phyloP scores from a whole-genome alignment of 2,888 invertebrate species.

The Orthosia gothica region DNA sequence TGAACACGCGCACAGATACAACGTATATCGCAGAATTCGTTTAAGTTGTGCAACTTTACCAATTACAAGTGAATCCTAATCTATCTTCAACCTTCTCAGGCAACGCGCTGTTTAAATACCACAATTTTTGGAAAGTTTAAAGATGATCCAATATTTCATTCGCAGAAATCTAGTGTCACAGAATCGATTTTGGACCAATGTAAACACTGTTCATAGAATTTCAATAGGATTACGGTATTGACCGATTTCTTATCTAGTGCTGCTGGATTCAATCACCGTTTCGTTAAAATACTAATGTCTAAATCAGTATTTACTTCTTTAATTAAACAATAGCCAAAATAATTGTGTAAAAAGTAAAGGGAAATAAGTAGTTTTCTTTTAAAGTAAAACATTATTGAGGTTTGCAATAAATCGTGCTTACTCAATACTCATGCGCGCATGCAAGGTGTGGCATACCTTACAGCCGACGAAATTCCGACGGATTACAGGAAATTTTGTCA shows the following conservation, averaged over 20 bases:
- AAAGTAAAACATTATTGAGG: conserved; percentile 1
- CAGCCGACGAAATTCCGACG: conserved; percentile 27
- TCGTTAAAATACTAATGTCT: background rate
- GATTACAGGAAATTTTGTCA: conserved; percentile 37
- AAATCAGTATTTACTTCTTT: background rate
- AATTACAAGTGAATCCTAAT: conserved; percentile 29
- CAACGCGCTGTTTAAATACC: background rate
- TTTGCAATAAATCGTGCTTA: conserved; percentile 33
- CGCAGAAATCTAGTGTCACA: background rate
- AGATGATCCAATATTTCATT: background rate
- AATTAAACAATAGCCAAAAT: background rate
- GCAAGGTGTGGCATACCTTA: conserved; percentile 39
- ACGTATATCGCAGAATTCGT: conserved; percentile 32
- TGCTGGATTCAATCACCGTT: background rate
- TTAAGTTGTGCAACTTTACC: conserved; percentile 49
- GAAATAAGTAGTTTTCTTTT: background rate
- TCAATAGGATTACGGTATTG: background rate
- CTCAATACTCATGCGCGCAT: conserved; percentile 40
- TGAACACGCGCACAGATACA: conserved; percentile 19
- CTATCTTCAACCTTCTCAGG: background rate
- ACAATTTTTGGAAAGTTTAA: background rate
- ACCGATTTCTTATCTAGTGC: background rate
- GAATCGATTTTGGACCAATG: background rate
- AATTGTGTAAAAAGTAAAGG: background rate
- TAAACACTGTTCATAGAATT: background rate